Conservation (phyloP, 2,113 vertebrate genomes). For the Dermatemys mawii region DNA sequence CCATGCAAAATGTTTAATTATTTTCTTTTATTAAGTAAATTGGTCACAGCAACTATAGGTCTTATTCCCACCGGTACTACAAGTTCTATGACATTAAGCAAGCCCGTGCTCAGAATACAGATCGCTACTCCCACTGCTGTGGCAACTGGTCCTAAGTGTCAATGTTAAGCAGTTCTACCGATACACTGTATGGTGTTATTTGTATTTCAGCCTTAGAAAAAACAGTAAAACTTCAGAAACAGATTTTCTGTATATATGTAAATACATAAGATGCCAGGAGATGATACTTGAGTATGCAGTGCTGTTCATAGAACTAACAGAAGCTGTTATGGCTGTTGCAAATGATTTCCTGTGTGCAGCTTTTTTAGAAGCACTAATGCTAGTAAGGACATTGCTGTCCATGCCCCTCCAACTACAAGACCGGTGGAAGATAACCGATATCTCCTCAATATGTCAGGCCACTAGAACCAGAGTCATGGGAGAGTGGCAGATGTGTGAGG, state of each 20-base stretch:
- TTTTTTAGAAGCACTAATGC: neutral
- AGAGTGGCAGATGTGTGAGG: too few relatives aligned
- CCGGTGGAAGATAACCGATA: neutral
- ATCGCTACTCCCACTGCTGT: accelerated
- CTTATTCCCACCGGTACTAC: neutral
- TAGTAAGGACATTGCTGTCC: neutral
- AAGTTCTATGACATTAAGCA: accelerated
- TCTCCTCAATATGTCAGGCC: too few relatives aligned
- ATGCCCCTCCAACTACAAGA: neutral
- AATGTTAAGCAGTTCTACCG: neutral
- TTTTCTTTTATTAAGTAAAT: constrained; percentile 38
- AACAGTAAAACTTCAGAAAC: too few relatives aligned
- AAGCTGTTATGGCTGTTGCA: neutral
- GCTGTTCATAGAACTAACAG: neutral
- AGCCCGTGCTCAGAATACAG: accelerated
- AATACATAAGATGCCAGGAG: neutral
- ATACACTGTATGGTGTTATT: neutral
- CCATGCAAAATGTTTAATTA: constrained; percentile 51
- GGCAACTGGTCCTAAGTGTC: neutral
- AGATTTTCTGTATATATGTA: neutral
- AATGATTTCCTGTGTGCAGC: neutral
- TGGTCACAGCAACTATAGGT: neutral
- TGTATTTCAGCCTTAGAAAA: too few relatives aligned
- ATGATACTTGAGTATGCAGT: neutral
- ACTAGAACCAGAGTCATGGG: neutral